These are phyloP conservation scores for Lochmaea crataegi DNA, from an alignment of 2,888 invertebrate genomes.

Conservation along the genomic window DNA sequence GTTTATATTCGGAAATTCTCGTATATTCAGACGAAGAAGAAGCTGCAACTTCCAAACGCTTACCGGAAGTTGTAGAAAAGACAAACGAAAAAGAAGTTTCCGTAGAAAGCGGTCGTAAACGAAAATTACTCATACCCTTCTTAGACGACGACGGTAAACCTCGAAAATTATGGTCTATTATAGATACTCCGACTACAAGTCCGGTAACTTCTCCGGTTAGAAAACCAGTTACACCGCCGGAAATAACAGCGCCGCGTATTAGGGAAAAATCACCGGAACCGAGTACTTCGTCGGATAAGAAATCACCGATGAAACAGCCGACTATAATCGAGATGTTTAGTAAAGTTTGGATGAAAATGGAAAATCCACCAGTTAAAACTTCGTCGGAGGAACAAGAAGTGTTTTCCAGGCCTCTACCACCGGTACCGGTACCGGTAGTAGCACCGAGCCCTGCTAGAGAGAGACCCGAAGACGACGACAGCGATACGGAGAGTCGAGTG, in stretches of 20 bases:
- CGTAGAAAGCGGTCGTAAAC: not conserved
- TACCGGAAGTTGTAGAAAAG: not conserved
- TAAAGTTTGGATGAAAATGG: constrained; percentile 37
- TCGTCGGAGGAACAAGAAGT: not conserved
- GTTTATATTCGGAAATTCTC: constrained; percentile 4
- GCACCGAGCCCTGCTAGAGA: constrained; percentile 12
- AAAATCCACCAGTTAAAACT: constrained; percentile 7
- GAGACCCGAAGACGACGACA: constrained; percentile 38
- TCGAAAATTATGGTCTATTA: constrained; percentile 22
- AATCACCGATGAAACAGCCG: constrained; percentile 45
- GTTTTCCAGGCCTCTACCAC: not conserved
- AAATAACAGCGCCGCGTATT: not conserved
- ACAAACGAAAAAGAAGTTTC: not conserved
- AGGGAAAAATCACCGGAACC: constrained; percentile 11
- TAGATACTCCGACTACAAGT: not conserved
- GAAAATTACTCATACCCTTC: not conserved
- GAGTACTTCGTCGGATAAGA: constrained; percentile 19
- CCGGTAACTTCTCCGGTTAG: not conserved
- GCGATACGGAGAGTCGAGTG: constrained; percentile 47
- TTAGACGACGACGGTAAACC: constrained; percentile 22
- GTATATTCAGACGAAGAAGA: constrained; percentile 10
- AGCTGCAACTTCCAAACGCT: not conserved
- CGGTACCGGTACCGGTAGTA: too few relatives aligned
- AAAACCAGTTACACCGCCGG: not conserved
- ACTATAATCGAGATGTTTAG: constrained; percentile 46